Evolutionary conservation across 2,888 invertebrate species (phyloP).

Genomic region (Clunio marinus): DNA sequence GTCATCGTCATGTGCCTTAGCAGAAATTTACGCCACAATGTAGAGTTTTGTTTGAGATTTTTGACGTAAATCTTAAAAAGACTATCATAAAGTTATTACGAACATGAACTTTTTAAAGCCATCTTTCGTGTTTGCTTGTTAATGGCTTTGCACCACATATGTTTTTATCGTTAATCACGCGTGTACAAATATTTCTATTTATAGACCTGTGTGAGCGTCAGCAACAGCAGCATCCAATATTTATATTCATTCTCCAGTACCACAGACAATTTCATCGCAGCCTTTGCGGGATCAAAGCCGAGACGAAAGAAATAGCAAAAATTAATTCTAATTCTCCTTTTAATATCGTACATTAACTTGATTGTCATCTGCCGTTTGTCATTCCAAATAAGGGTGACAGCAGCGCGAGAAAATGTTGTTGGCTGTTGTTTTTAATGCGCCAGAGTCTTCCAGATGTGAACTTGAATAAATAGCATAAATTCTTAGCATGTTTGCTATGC

Average conservation of each 20-base stretch:
- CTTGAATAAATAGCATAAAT: neutral
- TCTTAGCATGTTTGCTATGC: neutral
- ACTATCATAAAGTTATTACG: neutral
- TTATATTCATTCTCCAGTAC: neutral
- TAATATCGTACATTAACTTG: slow-evolving; percentile 2
- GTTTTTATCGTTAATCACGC: slow-evolving; percentile 36
- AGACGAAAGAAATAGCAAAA: neutral
- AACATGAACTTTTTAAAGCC: slow-evolving; percentile 19
- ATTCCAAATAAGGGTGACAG: slow-evolving; percentile 11
- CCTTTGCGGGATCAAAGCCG: neutral
- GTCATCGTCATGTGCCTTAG: neutral
- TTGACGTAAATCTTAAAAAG: slow-evolving; percentile 7
- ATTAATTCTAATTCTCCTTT: neutral
- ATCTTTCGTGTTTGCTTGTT: neutral
- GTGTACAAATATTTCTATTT: slow-evolving; percentile 32
- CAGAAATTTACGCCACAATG: slow-evolving; percentile 4
- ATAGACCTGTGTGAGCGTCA: slow-evolving; percentile 10
- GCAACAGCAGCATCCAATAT: neutral
- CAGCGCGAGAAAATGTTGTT: neutral
- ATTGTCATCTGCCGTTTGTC: slow-evolving; percentile 36
- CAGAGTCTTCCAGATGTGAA: neutral
- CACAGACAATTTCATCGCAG: neutral
- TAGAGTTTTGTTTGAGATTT: neutral
- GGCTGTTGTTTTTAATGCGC: neutral
- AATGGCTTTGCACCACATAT: slow-evolving; percentile 32